phyloP scores from a whole-genome alignment of 2,888 invertebrate genomes.

The Nemurella pictetii region DNA sequence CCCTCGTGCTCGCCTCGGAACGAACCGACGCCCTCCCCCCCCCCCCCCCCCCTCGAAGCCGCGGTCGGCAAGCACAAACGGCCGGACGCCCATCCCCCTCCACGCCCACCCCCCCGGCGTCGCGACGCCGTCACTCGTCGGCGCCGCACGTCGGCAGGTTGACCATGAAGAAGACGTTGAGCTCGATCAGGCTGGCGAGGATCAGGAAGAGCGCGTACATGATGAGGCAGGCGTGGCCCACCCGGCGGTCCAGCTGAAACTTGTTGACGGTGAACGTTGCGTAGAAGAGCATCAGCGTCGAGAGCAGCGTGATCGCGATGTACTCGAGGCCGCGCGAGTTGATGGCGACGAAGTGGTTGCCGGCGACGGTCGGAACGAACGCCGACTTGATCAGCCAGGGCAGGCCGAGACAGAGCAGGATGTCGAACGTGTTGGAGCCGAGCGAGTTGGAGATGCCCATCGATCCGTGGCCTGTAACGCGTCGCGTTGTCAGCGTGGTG shows the following conservation, averaged over 20 bases:
- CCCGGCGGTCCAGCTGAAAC: constrained; percentile 82
- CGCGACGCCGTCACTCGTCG: constrained; percentile 46
- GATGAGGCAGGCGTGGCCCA: constrained; percentile 70
- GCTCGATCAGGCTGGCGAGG: constrained; percentile 86
- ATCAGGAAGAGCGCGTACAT: constrained; percentile 88
- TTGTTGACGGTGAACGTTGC: constrained; percentile 83
- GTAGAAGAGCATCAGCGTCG: constrained; percentile 82
- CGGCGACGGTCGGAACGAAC: constrained; percentile 76
- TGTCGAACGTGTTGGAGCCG: constrained; percentile 89
- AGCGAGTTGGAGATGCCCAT: constrained; percentile 92
- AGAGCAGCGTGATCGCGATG: constrained; percentile 85
- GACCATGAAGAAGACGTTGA: constrained; percentile 90
- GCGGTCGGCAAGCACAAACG: background rate
- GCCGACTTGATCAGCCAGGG: constrained; percentile 90
- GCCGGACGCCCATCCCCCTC: no score
- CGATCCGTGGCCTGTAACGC: constrained; percentile 74
- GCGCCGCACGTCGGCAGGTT: constrained; percentile 79
- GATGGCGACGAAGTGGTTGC: constrained; percentile 81
- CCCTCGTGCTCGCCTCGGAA: no score
- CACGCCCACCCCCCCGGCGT: constrained; percentile 69
- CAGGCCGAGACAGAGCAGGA: constrained; percentile 80
- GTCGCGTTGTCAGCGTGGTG: no score
- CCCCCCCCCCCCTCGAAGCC: background rate
- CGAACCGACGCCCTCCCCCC: no score
- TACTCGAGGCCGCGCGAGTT: constrained; percentile 90